A percentile compares a stretch with the other conserved stretches of the same genome.
phyloP scores from a whole-genome alignment of 2,888 invertebrate species.

The Pharmacophagus antenor region DNA sequence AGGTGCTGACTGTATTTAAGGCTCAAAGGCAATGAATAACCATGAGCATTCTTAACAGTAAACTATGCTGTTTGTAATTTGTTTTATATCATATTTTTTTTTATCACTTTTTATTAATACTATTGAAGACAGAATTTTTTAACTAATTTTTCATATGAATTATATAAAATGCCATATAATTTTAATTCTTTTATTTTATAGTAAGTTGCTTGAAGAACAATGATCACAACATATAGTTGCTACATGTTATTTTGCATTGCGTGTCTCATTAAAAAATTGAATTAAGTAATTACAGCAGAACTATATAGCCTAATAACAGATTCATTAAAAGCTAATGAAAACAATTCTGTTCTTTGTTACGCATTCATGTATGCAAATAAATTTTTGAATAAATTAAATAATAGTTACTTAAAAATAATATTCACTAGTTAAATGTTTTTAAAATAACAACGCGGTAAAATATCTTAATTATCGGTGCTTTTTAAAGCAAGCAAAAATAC shows the following conservation, averaged over 20 bases:
- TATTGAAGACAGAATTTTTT: conserved; percentile 74
- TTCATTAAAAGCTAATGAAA: no score
- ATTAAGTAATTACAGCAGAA: background rate
- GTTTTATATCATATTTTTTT: conserved; percentile 54
- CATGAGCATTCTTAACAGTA: conserved; percentile 47
- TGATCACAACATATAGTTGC: conserved; percentile 35
- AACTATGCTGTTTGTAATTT: conserved; percentile 45
- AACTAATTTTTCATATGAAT: conserved; percentile 73
- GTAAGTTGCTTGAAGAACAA: conserved; percentile 40
- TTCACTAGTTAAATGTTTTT: no score
- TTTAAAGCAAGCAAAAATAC: no score
- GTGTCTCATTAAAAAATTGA: conserved; percentile 6
- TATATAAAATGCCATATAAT: conserved; percentile 69
- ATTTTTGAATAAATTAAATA: no score
- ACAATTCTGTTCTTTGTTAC: no score
- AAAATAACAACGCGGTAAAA: no score
- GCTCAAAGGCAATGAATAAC: conserved; percentile 40
- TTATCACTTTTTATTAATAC: conserved; percentile 59
- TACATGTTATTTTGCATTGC: conserved; percentile 13
- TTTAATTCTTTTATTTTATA: conserved; percentile 41
- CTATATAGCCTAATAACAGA: no score
- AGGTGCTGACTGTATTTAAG: conserved; percentile 40
- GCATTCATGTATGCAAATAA: no score
- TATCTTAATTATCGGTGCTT: no score
- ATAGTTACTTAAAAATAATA: no score